phyloP scores from a whole-genome alignment of 1,140 invertebrate species.

The Globodera ellingtonae region DNA sequence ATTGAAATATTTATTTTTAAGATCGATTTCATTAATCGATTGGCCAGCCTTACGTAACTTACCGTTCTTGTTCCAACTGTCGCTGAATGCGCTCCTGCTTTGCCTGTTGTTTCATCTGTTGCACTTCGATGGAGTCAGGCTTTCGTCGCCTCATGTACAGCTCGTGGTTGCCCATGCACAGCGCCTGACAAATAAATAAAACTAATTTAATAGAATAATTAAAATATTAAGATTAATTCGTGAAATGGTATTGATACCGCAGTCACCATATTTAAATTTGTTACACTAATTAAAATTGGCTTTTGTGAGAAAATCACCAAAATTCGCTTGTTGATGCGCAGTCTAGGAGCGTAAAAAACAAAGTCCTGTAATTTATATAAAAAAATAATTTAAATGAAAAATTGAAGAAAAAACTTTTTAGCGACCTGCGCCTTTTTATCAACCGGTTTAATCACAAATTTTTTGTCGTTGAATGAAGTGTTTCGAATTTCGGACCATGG shows the following conservation, averaged over 20 bases:
- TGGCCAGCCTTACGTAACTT: not conserved
- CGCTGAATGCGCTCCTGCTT: conserved; percentile 66
- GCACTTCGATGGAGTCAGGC: conserved; percentile 93
- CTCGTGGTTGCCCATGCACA: conserved; percentile 98
- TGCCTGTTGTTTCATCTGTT: conserved; percentile 98
- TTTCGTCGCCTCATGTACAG: conserved; percentile 93
- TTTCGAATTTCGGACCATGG: conserved; percentile 99
- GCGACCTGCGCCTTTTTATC: conserved; percentile 91
- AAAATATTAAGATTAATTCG: too few relatives aligned
- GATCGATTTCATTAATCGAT: not conserved
- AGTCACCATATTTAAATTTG: too few relatives aligned
- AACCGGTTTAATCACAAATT: conserved; percentile 99
- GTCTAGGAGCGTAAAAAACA: conserved; percentile 94
- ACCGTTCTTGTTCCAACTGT: conserved; percentile 56
- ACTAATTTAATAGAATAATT: not conserved
- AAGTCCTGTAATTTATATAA: conserved; percentile 75
- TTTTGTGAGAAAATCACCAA: conserved; percentile 66
- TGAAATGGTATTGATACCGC: too few relatives aligned
- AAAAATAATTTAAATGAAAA: not conserved
- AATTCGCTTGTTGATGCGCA: conserved; percentile 97
- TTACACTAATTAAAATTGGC: too few relatives aligned
- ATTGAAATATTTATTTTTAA: not conserved
- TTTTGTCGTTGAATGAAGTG: conserved; percentile 98
- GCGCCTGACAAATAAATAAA: conserved; percentile 68
- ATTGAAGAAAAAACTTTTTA: not conserved